Conservation (phyloP, 2,113 vertebrate genomes). For the Cochlearius cochlearius region DNA sequence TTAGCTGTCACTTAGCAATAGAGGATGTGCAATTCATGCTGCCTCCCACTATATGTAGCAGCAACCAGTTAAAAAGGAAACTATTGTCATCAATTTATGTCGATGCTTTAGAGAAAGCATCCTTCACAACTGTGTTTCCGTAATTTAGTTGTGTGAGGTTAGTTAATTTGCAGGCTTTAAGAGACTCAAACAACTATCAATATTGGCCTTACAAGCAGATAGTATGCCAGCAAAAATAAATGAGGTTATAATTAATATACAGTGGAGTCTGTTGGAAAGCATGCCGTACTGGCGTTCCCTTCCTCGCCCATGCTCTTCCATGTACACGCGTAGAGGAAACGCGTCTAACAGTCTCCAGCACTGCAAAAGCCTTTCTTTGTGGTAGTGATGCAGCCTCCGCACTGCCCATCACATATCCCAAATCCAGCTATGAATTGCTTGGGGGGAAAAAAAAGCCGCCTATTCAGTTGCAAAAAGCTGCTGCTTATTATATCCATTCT, state of each 20-base stretch:
- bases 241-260: background rate
- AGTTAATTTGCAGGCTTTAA: slow-evolving; percentile 30
- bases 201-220: background rate
- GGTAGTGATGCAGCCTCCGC: background rate
- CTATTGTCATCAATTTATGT: background rate
- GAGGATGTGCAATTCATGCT: background rate
- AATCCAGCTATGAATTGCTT: background rate
- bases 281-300: background rate
- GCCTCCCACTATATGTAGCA: background rate
- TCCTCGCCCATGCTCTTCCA: fast-evolving
- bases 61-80: slow-evolving; percentile 11
- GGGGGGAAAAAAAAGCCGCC: background rate
- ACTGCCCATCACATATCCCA: background rate
- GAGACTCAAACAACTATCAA: background rate
- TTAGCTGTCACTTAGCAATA: slow-evolving; percentile 51
- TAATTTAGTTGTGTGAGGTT: background rate
- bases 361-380: background rate
- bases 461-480: background rate
- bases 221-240: background rate
- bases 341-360: background rate
- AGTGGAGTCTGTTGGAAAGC: background rate
- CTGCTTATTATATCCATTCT: slow-evolving; percentile 38
- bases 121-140: background rate
- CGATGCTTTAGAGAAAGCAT: background rate
- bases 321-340: fast-evolving